Conservation (phyloP, 2,888 invertebrate species). For the Folsomia manolachei region DNA sequence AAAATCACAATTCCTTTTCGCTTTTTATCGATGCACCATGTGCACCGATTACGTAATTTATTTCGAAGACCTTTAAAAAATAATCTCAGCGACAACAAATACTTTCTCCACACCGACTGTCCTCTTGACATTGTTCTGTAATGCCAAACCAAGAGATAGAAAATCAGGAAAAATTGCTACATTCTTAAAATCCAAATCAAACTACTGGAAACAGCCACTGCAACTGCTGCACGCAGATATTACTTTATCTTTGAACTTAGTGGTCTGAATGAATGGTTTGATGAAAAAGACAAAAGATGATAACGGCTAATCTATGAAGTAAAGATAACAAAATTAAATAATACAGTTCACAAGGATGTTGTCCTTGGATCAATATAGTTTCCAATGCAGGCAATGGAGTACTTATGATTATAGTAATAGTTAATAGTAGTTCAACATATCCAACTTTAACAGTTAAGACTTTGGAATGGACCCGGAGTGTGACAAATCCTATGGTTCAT, state of each 20-base stretch:
- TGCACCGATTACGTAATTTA: background rate
- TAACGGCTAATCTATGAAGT: background rate
- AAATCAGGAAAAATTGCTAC: too few relatives aligned
- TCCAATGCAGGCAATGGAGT: background rate
- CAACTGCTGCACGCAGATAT: too few relatives aligned
- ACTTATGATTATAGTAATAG: too few relatives aligned
- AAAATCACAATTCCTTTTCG: background rate
- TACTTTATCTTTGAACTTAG: too few relatives aligned
- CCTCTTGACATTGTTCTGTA: conserved; percentile 12
- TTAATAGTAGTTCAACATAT: too few relatives aligned
- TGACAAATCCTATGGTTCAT: too few relatives aligned
- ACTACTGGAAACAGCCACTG: too few relatives aligned
- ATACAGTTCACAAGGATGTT: background rate
- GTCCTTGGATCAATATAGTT: background rate
- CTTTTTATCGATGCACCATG: background rate
- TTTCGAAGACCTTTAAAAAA: conserved; percentile 2
- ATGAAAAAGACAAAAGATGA: background rate
- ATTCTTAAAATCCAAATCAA: too few relatives aligned
- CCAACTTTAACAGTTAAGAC: too few relatives aligned
- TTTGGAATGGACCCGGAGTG: too few relatives aligned
- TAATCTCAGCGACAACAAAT: conserved; percentile 2
- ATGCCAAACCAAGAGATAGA: too few relatives aligned
- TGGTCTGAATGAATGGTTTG: too few relatives aligned
- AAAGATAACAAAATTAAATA: background rate
- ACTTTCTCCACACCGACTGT: background rate